Conservation (phyloP, 1,140 invertebrate species). For the Nymphalis io region DNA sequence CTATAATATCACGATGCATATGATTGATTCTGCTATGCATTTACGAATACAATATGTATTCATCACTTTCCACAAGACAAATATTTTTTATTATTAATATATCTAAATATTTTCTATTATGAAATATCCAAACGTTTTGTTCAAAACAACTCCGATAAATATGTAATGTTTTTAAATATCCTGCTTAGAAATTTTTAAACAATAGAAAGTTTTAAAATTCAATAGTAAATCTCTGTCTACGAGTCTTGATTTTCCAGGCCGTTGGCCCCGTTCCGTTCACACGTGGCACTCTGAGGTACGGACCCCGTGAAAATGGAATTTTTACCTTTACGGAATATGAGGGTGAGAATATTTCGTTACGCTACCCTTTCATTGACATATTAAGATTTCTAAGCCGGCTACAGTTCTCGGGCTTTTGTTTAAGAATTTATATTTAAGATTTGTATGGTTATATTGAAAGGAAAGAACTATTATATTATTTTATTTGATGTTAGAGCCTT, state of each 20-base stretch:
- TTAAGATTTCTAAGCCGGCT: background rate
- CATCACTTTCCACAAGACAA: no score
- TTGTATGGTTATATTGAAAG: no score
- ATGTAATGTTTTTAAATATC: background rate
- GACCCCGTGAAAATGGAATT: background rate
- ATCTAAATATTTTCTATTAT: no score
- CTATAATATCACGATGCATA: no score
- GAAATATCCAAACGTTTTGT: no score
- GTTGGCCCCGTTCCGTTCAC: background rate
- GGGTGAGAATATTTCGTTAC: constrained; percentile 1
- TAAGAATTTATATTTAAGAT: background rate
- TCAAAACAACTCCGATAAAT: no score
- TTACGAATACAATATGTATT: no score
- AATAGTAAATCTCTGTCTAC: constrained; percentile 6
- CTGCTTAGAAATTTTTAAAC: background rate
- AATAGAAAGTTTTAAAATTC: constrained; percentile 10
- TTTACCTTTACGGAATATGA: constrained; percentile 4
- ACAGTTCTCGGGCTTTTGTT: background rate
- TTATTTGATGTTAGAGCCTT: no score
- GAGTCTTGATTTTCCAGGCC: constrained; percentile 6
- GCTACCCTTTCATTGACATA: background rate
- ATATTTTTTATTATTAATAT: no score
- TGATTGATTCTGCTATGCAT: no score
- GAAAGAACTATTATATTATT: no score
- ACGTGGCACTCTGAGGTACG: background rate